A percentile compares a stretch with the other conserved stretches of the same genome.
These are phyloP conservation scores for Nomada fucata DNA, from an alignment of 2,888 invertebrate genomes.

Conservation along the genomic window DNA sequence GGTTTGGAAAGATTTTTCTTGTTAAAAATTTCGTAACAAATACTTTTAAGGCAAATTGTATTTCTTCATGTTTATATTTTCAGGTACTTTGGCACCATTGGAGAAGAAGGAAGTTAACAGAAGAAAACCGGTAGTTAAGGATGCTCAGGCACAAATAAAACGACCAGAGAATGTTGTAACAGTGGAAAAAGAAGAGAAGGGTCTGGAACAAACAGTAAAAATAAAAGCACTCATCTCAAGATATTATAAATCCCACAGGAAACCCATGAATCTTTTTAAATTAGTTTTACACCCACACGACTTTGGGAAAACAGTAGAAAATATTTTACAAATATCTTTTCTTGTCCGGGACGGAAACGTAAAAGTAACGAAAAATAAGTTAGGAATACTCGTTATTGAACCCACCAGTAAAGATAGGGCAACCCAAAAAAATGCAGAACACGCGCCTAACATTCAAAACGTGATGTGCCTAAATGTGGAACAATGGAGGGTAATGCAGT, in stretches of 20 bases:
- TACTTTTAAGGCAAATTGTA: background rate
- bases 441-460: conserved; percentile 85
- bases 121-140: conserved; percentile 47
- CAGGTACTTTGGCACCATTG: conserved; percentile 68
- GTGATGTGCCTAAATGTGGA: conserved; percentile 86
- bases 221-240: conserved; percentile 85
- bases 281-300: conserved; percentile 86
- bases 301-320: conserved; percentile 87
- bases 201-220: conserved; percentile 86
- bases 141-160: conserved; percentile 79
- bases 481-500: conserved; percentile 85
- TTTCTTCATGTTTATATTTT: conserved; percentile 5
- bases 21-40: background rate
- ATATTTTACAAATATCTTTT: conserved; percentile 88
- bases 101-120: conserved; percentile 65
- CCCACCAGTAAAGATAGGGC: conserved; percentile 78
- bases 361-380: conserved; percentile 84
- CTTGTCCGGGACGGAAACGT: conserved; percentile 86
- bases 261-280: conserved; percentile 86
- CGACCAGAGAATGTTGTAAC: conserved; percentile 85
- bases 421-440: conserved; percentile 69
- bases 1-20: conserved; percentile 62
- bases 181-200: conserved; percentile 86
- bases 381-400: conserved; percentile 68
- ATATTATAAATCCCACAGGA: conserved; percentile 82